Evolutionary conservation across 2,113 vertebrate genomes (phyloP).

Genomic region (Microcebus tavaratra): DNA sequence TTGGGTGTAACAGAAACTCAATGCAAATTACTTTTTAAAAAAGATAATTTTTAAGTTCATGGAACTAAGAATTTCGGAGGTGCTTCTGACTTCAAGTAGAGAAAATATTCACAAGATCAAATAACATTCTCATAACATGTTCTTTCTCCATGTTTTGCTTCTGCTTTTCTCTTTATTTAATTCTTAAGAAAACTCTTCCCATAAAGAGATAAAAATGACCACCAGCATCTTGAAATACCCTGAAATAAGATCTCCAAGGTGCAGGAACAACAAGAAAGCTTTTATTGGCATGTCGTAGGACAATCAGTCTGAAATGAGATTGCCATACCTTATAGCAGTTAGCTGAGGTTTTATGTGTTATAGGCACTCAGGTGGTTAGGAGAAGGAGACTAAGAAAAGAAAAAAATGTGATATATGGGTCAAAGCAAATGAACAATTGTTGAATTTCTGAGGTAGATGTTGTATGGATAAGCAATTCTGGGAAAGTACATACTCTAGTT

Average conservation of each 20-base stretch:
- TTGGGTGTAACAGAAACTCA: background rate
- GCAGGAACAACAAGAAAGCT: background rate
- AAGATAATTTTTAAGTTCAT: background rate
- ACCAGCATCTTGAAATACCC: background rate
- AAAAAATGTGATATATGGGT: background rate
- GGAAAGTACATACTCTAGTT: slow-evolving; percentile 4
- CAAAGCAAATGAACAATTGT: slow-evolving; percentile 35
- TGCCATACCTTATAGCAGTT: background rate
- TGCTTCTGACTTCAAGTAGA: background rate
- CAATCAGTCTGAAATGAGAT: background rate
- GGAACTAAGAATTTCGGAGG: background rate
- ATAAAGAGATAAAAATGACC: background rate
- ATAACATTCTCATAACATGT: background rate
- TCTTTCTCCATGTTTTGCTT: background rate
- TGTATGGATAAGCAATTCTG: background rate
- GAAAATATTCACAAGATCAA: background rate
- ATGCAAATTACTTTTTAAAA: background rate
- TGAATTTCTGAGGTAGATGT: slow-evolving; percentile 5
- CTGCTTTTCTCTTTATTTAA: background rate
- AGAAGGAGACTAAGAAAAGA: background rate
- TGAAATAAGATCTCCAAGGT: background rate
- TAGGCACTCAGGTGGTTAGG: background rate
- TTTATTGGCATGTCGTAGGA: background rate
- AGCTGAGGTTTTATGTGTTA: slow-evolving; percentile 5
- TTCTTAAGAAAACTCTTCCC: background rate